Percentiles rank a stretch among this genome's conserved stretches.
Conservation (phyloP, 2,113 vertebrate genomes). For the Rhinichthys klamathensis region DNA sequence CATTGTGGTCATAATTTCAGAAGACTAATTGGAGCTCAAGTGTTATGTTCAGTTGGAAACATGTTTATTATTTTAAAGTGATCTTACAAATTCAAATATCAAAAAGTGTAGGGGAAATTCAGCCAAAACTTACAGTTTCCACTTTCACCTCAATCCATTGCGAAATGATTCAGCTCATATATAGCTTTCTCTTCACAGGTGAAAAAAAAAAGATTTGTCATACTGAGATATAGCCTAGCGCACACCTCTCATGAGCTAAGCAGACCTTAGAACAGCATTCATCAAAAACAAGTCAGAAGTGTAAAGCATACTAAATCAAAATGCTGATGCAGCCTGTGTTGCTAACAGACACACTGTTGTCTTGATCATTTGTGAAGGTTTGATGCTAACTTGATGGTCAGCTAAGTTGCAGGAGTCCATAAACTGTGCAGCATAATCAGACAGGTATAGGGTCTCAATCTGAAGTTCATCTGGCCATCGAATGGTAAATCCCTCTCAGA, state of each 20-base stretch:
- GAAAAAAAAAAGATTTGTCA: background rate
- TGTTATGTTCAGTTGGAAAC: background rate
- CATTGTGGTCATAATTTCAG: background rate
- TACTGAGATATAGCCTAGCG: background rate
- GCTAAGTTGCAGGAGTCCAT: background rate
- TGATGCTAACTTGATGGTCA: background rate
- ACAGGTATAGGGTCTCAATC: background rate
- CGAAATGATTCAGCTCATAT: background rate
- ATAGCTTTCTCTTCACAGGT: background rate
- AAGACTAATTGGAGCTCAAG: background rate
- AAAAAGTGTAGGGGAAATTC: background rate
- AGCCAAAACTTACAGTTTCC: background rate
- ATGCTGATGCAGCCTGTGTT: background rate
- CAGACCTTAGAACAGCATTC: too few relatives aligned
- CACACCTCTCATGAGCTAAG: too few relatives aligned
- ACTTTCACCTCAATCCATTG: background rate
- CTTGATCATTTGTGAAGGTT: background rate
- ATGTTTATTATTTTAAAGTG: constrained; percentile 1
- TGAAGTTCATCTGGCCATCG: background rate
- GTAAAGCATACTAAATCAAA: background rate
- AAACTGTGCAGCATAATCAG: background rate
- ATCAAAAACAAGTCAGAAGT: background rate
- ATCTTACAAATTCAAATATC: constrained; percentile 5
- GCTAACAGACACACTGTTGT: background rate
- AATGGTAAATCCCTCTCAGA: background rate